Evolutionary conservation across 2,797 vertebrate genomes (phyloP).

Genomic region (Syndactyla subalaris): DNA sequence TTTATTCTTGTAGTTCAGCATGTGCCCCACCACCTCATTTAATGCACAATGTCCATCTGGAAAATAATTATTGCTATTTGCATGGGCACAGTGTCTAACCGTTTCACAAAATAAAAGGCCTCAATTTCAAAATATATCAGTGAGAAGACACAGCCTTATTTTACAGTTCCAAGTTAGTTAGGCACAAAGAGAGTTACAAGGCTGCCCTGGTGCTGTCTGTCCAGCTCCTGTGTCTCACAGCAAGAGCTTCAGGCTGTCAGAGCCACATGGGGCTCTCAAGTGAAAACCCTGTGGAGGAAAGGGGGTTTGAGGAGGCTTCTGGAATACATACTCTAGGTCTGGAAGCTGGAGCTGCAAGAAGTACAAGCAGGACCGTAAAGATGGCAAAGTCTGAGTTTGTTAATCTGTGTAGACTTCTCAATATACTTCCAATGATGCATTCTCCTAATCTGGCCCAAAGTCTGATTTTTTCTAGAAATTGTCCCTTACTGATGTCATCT

Average conservation of each 20-base stretch:
- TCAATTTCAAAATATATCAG: not conserved
- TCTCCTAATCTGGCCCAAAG: not conserved
- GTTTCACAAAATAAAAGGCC: not conserved
- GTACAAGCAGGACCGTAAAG: not conserved
- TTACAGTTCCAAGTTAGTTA: not conserved
- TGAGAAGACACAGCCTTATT: not conserved
- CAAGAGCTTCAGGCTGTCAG: not conserved
- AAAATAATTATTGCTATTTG: not conserved
- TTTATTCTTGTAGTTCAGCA: not conserved
- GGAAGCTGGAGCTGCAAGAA: not conserved
- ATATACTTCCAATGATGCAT: not conserved
- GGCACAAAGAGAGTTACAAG: not conserved
- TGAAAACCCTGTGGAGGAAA: not conserved
- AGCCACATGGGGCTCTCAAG: not conserved
- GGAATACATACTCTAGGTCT: not conserved
- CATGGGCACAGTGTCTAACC: not conserved
- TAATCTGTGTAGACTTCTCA: not conserved
- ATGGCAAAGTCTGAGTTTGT: not conserved
- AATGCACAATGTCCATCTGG: not conserved
- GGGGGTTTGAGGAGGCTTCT: not conserved
- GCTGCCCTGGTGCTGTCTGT: not conserved
- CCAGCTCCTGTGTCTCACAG: not conserved
- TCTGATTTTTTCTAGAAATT: not conserved
- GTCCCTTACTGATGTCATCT: not conserved
- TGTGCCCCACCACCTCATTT: not conserved